Base-by-base conservation (phyloP, 1,140 invertebrate genomes). In the Drosophila azteca region DNA sequence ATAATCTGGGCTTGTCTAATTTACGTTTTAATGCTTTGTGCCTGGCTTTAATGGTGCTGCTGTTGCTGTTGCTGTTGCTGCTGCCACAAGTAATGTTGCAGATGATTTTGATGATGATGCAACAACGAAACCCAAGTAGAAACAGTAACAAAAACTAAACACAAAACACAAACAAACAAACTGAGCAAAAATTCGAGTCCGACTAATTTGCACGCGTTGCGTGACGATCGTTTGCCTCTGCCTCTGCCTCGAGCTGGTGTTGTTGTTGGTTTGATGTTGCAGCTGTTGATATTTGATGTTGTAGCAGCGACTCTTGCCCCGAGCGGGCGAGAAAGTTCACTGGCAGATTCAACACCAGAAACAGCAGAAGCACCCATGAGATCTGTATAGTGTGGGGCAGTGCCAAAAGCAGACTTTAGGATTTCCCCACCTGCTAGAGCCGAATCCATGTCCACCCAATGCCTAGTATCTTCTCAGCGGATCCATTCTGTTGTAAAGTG, bases 1-100 rank as follows among this genome's bases (percentile, higher is more conserved):
- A 82, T 72, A 68, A 74, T 76, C 62, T 57, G 50, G 35, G 64
- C 59, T 65, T 68, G 72, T 77, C 79, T 68, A 71, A 83, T 84
- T 76, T 76, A 62, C 77, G 85, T 83, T 79, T 83, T 76, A 83
- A 75, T 76, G 62, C 68, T 67, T 52, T 79, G 51, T 43, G 61
- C 46, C 50, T 62, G 49, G 50, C 41, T 60, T 60, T 64, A 45
- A 44, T 59, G 61, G 49, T 44, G 31, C 17, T 77, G 59, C n/a
- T 58, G 31, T 3, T 66, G 60, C 45, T 51, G 55, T n/a, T 29
- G 55, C 15, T 48, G 44, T 39, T 64, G 41, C 46, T 55, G 57
- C 31, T 51, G 73, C 35, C 31, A 3, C 31, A 35, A 35, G 31
- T 13, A 13, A 57, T 54, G 61, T 35, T 68, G 49, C 20, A 50